Conservation (phyloP, 2,797 vertebrate genomes). For the Tragopan temminckii region DNA sequence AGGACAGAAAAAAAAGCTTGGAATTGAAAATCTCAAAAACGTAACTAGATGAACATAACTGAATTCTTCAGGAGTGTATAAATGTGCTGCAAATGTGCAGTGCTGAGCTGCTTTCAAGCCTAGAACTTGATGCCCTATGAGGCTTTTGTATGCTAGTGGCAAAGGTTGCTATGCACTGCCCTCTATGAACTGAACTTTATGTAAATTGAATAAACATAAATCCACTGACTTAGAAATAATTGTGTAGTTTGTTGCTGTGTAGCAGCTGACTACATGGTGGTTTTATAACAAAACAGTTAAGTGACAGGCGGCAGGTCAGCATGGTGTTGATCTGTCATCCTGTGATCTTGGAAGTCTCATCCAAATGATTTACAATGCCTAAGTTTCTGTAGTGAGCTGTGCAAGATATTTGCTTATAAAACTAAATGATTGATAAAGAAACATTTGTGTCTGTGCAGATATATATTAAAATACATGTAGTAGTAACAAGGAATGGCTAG, state of each 20-base stretch:
- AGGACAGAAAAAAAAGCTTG: not conserved
- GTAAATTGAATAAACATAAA: not conserved
- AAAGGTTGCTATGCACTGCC: not conserved
- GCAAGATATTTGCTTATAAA: not conserved
- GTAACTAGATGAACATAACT: not conserved
- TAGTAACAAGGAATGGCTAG: not conserved
- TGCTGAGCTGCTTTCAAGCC: not conserved
- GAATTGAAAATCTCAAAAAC: not conserved
- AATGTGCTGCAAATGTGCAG: not conserved
- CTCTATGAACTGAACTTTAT: not conserved
- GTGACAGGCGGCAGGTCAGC: conserved; percentile 45
- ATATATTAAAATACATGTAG: not conserved
- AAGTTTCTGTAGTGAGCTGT: not conserved
- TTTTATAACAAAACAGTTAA: conserved; percentile 51
- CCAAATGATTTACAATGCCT: not conserved
- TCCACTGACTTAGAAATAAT: not conserved
- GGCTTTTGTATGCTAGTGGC: not conserved
- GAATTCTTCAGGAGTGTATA: not conserved
- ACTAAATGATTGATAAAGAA: not conserved
- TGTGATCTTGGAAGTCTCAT: not conserved
- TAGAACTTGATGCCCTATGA: not conserved
- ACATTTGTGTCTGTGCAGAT: not conserved
- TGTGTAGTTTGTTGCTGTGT: not conserved
- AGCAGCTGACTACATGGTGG: conserved; percentile 1
- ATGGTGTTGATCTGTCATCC: conserved; percentile 52